Percentiles rank a stretch among this genome's conserved stretches.
Evolutionary conservation across 2,888 invertebrate species (phyloP).

Genomic region (Agonopterix heracliana): DNA sequence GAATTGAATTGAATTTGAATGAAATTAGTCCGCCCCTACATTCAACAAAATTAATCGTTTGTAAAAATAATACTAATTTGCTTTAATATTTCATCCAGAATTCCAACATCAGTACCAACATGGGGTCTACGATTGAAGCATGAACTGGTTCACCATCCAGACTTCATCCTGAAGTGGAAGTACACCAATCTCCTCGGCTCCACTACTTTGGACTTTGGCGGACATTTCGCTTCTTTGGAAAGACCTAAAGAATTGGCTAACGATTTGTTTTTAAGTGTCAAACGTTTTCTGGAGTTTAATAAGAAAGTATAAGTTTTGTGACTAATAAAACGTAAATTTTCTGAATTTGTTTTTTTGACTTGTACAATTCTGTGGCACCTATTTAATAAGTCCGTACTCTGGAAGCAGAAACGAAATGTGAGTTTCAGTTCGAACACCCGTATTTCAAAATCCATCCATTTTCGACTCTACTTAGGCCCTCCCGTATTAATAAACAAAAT

Average conservation of each 20-base stretch:
- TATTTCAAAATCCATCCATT: no score
- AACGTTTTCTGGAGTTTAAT: constrained; percentile 25
- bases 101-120: constrained; percentile 81
- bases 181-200: constrained; percentile 81
- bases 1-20: no score
- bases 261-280: constrained; percentile 75
- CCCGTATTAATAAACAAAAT: no score
- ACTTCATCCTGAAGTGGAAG: constrained; percentile 77
- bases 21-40: no score
- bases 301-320: background rate
- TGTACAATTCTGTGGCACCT: background rate
- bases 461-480: no score
- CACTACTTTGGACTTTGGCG: constrained; percentile 80
- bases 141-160: constrained; percentile 79
- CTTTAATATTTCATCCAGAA: constrained; percentile 56
- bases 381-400: background rate
- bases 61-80: no score
- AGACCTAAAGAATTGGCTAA: constrained; percentile 81
- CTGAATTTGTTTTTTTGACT: background rate
- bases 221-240: constrained; percentile 92
- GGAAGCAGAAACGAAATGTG: background rate
- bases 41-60: no score
- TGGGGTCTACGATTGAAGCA: constrained; percentile 83
- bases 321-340: constrained; percentile 6
- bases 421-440: background rate